Base-by-base conservation (phyloP, 1,140 invertebrate species). In the Gonioctena quinquepunctata region DNA sequence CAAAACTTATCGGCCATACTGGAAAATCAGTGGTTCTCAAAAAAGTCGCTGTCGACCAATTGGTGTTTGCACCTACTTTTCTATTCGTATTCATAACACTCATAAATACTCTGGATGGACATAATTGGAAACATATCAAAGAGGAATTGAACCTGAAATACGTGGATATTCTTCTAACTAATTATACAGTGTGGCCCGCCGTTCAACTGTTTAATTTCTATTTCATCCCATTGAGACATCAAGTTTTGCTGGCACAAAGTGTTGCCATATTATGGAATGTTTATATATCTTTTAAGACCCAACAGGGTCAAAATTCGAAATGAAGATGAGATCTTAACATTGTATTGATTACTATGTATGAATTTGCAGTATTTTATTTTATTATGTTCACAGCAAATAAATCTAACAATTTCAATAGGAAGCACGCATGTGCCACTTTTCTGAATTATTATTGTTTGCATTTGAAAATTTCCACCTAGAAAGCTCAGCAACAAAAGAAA, bases 251-350 rank as follows among this genome's bases (percentile, higher is more conserved):
- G 75, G 92, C 91, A 7, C 94, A 96, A 83, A 79, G 84, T n/a
- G 87, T 96, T 56, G 92, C 94, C 27, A 73, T 96, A 3, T 85
- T 93, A 76, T 97, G 94, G 94, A 96, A 96, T 81, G 90, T 88
- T 50, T 94, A 93, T 80, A 79, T 94, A 50, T 90, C 91, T 5
- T 92, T 90, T 85, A 91, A 89, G 83, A 88, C 90, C 11, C 26
- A 62, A 27, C 22, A 59, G 2, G 22, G 3, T 6, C 3, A 2
- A 59, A 1, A 54, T 42, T 42, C 6, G n/a, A 42, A n/a, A n/a
- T n/a, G n/a, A n/a, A n/a, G n/a, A n/a, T n/a, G n/a, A n/a, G n/a
- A n/a, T n/a, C n/a, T n/a, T n/a, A n/a, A n/a, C n/a, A n/a, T n/a
- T n/a, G n/a, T n/a, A n/a, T n/a, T n/a, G n/a, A n/a, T n/a, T n/a